Percentiles rank a stretch among this genome's conserved stretches.
Evolutionary conservation across 1,140 invertebrate genomes (phyloP).

Genomic region (Araneus ventricosus): DNA sequence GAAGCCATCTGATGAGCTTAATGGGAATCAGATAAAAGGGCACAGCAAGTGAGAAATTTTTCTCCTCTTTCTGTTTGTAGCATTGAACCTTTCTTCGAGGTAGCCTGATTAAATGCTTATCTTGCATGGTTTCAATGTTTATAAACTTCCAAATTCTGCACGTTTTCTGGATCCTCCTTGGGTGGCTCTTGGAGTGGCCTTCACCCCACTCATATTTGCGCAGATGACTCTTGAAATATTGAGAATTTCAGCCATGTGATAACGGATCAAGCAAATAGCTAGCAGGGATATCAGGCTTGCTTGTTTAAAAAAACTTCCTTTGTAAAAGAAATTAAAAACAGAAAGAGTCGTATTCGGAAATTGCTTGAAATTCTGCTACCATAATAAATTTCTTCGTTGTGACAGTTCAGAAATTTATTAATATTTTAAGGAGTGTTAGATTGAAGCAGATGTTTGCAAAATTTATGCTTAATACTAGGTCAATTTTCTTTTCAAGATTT

Average conservation of each 20-base stretch:
- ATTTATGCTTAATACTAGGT: too few species aligned
- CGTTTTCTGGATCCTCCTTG: background rate
- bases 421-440: too few species aligned
- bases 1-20: background rate
- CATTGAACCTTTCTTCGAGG: constrained; percentile 26
- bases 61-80: background rate
- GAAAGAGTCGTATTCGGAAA: too few species aligned
- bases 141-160: constrained; percentile 12
- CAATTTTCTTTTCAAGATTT: too few species aligned
- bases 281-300: background rate
- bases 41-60: background rate
- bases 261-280: background rate
- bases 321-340: background rate
- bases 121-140: constrained; percentile 19
- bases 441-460: too few species aligned
- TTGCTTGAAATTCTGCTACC: too few species aligned
- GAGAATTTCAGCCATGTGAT: background rate
- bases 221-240: constrained; percentile 43
- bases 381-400: too few species aligned
- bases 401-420: too few species aligned
- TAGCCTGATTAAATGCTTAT: constrained; percentile 44
- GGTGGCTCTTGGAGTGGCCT: background rate
- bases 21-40: background rate
- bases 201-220: constrained; percentile 23
- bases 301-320: constrained; percentile 2